These are phyloP conservation scores for Cynodonichthys magdalenae DNA, from an alignment of 2,797 vertebrate genomes.

Conservation along the genomic window DNA sequence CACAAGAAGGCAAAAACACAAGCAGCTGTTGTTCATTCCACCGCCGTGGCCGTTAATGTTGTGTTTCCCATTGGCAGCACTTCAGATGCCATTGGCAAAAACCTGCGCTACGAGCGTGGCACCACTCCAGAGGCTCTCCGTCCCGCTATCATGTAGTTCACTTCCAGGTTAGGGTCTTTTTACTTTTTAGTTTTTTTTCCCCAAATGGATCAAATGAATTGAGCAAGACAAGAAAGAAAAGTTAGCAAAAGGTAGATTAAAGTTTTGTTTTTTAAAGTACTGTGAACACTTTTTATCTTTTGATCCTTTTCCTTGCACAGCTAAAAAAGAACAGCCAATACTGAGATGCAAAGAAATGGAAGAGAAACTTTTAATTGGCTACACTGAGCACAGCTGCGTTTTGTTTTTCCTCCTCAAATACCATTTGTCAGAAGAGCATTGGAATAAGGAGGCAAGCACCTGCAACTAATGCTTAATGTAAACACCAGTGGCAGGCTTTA, in stretches of 20 bases:
- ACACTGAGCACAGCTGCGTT: slow-evolving; percentile 58
- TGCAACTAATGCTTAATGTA: slow-evolving; percentile 67
- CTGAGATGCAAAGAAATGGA: slow-evolving; percentile 49
- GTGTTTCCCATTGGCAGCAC: slow-evolving; percentile 59
- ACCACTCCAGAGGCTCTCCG: slow-evolving; percentile 47
- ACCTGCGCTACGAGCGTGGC: slow-evolving; percentile 47
- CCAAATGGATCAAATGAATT: slow-evolving; percentile 4
- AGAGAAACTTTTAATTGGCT: slow-evolving; percentile 76
- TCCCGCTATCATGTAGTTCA: slow-evolving; percentile 26
- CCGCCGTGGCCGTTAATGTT: slow-evolving; percentile 43
- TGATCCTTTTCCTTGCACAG: slow-evolving; percentile 46
- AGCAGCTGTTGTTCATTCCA: slow-evolving; percentile 66
- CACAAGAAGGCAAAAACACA: slow-evolving; percentile 45
- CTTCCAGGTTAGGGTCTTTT: slow-evolving; percentile 30
- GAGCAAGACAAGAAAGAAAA: slow-evolving; percentile 25
- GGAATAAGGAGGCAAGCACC: slow-evolving; percentile 58
- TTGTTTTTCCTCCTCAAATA: slow-evolving; percentile 52
- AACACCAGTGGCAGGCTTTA: slow-evolving; percentile 51
- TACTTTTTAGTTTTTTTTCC: not conserved
- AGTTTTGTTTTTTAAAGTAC: slow-evolving; percentile 25
- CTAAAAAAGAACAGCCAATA: slow-evolving; percentile 40
- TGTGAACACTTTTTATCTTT: slow-evolving; percentile 42
- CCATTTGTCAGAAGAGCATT: slow-evolving; percentile 65
- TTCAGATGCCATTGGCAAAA: slow-evolving; percentile 57
- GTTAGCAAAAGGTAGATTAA: slow-evolving; percentile 8